Conservation (phyloP, 2,113 vertebrate species). For the Cyanoramphus novaezelandiae region DNA sequence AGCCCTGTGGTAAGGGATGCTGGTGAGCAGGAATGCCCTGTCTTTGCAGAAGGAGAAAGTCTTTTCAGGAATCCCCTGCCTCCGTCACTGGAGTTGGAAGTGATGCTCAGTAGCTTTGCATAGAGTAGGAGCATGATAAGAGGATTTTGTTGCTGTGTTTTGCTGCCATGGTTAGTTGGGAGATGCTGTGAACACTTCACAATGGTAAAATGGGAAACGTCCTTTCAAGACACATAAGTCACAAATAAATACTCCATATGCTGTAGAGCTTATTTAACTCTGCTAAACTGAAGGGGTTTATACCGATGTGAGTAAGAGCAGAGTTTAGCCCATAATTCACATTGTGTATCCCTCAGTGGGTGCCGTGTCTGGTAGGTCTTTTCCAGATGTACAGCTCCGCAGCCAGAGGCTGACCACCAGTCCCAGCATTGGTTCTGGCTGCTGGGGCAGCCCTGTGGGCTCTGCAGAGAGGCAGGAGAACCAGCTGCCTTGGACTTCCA, state of each 20-base stretch:
- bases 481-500: accelerated
- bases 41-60: background rate
- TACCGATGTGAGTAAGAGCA: background rate
- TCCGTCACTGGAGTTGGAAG: background rate
- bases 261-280: background rate
- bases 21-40: background rate
- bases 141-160: background rate
- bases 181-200: background rate
- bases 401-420: background rate
- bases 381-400: background rate
- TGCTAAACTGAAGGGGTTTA: background rate
- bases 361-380: background rate
- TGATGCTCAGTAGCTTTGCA: background rate
- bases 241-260: background rate
- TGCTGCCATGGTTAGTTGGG: background rate
- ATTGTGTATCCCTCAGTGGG: background rate
- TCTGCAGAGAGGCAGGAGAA: background rate
- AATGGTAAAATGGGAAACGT: background rate
- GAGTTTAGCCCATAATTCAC: background rate
- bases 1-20: background rate
- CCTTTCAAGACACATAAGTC: background rate
- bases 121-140: background rate
- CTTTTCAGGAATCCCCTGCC: background rate
- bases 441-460: background rate
- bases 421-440: background rate